Base-by-base conservation (phyloP, 1,140 invertebrate genomes). In the honey bee (Apis mellifera) region DNA sequence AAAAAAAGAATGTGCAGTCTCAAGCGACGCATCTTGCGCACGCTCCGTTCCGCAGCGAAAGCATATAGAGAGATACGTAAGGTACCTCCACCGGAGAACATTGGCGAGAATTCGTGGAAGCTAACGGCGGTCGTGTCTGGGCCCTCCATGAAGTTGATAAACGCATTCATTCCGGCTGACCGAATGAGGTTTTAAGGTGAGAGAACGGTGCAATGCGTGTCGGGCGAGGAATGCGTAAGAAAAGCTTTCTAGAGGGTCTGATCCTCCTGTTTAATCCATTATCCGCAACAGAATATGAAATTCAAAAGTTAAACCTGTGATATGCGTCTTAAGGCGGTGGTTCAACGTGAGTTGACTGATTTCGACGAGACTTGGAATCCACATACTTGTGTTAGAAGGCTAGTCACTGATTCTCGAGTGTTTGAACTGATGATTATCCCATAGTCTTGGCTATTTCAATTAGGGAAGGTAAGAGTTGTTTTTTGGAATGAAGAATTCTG, bases 151-250 rank as follows among this genome's bases (percentile, higher is more conserved):
- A 70, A 78, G 64, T 60, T 64, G 66, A 71, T 62, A 79, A 78
- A 79, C 76, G 50, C 59, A 65, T 79, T 71, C 68, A 62, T 83
- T 78, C 66, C 59, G 75, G 52, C 68, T 64, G 54, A 42, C 19
- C 68, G 52, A 78, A 78, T 83, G 76, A 72, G 68, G 76, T 83
- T 71, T 71, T 62, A 83, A 78, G 76, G 73, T 78, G 74, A 72
- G 62, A 80, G 77, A 80, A 72, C 59, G 70, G 68, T 83, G 77
- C 57, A 79, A 68, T 59, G 50, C 15, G 54, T 72, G 23, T 72
- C 70, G 54, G 7, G 23, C 54, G 52, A 70, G 23, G 26, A 75
- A 74, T 64, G 55, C 60, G 52, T 23, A 82, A 78, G 52, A 66
- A 78, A 75, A 81, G 78, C 78, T 81, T 81, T 75, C 78, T 75